Percentiles rank a stretch among this genome's conserved stretches.
Conservation (phyloP, 2,113 vertebrate species). For the Sardina pilchardus region DNA sequence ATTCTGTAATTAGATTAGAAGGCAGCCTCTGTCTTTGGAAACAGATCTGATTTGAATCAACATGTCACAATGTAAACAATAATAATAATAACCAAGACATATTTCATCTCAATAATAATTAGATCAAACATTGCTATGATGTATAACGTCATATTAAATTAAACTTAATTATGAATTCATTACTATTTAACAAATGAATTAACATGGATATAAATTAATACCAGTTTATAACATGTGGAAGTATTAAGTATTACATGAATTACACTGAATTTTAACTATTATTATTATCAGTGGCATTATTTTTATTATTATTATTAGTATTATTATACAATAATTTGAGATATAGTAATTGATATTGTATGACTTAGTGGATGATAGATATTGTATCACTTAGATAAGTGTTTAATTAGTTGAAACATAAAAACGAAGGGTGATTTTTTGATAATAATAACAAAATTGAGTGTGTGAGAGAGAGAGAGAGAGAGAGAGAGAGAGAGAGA, state of each 20-base stretch:
- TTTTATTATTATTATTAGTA: background rate
- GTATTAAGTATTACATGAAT: background rate
- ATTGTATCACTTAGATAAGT: background rate
- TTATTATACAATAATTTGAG: background rate
- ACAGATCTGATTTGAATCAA: background rate
- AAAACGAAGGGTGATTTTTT: background rate
- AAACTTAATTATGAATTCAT: background rate
- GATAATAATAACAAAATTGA: background rate
- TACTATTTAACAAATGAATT: background rate
- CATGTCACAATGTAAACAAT: background rate
- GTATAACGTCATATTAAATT: background rate
- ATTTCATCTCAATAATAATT: background rate
- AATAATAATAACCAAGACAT: background rate
- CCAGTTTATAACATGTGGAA: background rate
- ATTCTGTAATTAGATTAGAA: background rate
- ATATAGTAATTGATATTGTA: too few relatives aligned
- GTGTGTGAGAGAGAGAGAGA: background rate
- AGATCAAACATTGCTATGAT: constrained; percentile 11
- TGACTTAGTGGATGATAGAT: background rate
- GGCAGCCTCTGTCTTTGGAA: background rate
- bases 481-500: background rate
- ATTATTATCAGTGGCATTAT: background rate
- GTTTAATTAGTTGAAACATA: background rate
- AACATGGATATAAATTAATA: background rate
- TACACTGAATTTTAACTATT: background rate